These are phyloP conservation scores for Alosa alosa DNA, from an alignment of 2,113 vertebrate species.

Conservation along the genomic window DNA sequence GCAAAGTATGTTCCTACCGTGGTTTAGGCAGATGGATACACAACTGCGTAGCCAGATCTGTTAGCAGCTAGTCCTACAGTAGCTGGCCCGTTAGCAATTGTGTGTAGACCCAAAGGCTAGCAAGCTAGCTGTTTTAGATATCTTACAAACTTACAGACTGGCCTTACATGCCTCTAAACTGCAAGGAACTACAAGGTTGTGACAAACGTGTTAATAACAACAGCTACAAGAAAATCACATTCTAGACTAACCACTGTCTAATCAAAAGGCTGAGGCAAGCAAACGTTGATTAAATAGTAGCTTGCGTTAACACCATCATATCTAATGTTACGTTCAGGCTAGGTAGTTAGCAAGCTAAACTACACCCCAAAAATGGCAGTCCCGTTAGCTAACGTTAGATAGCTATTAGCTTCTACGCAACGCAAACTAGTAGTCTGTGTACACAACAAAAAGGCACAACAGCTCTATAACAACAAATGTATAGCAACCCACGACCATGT, in stretches of 20 bases:
- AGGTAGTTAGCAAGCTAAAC: conserved; percentile 14
- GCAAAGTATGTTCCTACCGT: not conserved
- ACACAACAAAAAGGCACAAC: not conserved
- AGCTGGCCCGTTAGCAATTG: conserved; percentile 44
- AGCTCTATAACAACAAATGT: not conserved
- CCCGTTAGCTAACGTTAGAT: conserved; percentile 35
- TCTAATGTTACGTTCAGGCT: not conserved
- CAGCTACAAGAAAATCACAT: not conserved
- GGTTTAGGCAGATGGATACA: conserved; percentile 18
- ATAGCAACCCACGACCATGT: not conserved
- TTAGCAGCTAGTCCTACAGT: not conserved
- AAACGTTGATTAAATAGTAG: not conserved
- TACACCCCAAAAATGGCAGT: conserved; percentile 47
- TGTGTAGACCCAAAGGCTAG: not conserved
- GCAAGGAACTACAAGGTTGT: not conserved
- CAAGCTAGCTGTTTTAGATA: not conserved
- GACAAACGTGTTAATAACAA: not conserved
- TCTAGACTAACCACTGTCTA: not conserved
- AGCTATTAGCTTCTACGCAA: conserved; percentile 44
- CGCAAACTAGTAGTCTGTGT: conserved; percentile 26
- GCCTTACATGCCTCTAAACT: not conserved
- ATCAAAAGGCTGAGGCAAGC: not conserved
- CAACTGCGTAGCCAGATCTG: conserved; percentile 46
- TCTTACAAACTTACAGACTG: not conserved
- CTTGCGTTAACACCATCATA: not conserved